Evolutionary conservation across 1,140 invertebrate species (phyloP).

Genomic region (Palaemon carinicauda): DNA sequence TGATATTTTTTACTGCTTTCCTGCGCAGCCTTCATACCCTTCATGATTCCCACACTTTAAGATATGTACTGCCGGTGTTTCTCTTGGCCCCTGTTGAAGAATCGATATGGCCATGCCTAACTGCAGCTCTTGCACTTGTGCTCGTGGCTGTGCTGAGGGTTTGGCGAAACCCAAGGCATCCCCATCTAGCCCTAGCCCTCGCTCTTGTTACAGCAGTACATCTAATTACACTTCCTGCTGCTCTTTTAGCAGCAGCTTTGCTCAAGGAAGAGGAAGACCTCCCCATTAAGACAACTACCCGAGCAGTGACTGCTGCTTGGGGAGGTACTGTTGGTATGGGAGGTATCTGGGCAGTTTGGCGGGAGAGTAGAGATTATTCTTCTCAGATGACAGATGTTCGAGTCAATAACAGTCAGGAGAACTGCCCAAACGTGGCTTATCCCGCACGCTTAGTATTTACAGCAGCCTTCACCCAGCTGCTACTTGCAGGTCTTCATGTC

Average conservation of each 20-base stretch:
- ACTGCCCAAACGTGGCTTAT: too few species aligned
- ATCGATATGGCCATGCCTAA: conserved; percentile 15
- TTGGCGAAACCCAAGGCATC: background rate
- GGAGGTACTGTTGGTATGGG: background rate
- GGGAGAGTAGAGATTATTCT: background rate
- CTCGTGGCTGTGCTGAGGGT: background rate
- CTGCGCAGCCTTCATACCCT: background rate
- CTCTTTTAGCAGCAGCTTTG: background rate
- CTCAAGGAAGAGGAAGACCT: background rate
- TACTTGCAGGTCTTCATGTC: background rate
- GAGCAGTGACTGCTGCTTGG: conserved; percentile 27
- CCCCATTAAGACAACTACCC: background rate
- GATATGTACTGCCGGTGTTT: background rate
- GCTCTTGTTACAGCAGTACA: conserved; percentile 15
- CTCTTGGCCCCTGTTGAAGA: background rate
- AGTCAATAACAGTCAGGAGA: background rate
- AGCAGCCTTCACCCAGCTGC: conserved; percentile 21
- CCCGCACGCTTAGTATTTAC: background rate
- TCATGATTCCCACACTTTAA: background rate
- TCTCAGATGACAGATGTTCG: background rate
- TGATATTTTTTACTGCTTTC: background rate
- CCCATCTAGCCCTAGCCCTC: conserved; percentile 3
- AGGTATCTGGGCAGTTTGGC: conserved; percentile 22
- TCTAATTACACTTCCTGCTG: background rate
- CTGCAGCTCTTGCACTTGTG: conserved; percentile 6